phyloP scores from a whole-genome alignment of 2,797 vertebrate genomes.

The Neoniphon sammara region DNA sequence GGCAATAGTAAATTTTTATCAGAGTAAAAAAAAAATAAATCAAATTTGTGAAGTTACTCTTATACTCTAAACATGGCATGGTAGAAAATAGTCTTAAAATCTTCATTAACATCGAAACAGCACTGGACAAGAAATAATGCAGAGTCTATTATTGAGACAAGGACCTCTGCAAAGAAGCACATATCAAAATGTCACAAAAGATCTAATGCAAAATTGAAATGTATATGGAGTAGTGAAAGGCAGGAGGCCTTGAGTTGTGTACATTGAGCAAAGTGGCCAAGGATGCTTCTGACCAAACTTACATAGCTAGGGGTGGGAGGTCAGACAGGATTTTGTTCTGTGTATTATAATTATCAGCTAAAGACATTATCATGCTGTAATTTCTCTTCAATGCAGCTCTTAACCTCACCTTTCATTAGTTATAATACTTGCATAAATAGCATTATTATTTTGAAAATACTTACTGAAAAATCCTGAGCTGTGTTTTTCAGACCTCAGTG shows the following conservation, averaged over 20 bases:
- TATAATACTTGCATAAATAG: constrained; percentile 22
- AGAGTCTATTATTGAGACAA: constrained; percentile 4
- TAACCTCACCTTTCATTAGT: background rate
- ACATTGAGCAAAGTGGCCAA: constrained; percentile 2
- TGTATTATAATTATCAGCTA: constrained; percentile 19
- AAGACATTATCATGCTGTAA: constrained; percentile 7
- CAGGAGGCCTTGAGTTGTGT: constrained; percentile 49
- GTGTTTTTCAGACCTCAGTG: background rate
- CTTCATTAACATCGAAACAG: constrained; percentile 6
- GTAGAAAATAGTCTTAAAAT: constrained; percentile 20
- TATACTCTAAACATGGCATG: constrained; percentile 10
- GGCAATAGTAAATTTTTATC: constrained; percentile 41
- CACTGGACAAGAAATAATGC: background rate
- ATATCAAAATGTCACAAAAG: background rate
- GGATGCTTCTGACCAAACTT: background rate
- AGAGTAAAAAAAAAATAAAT: constrained; percentile 51
- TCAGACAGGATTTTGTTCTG: constrained; percentile 11
- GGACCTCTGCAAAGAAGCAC: background rate
- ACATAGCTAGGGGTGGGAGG: too few species aligned
- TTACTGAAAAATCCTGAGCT: constrained; percentile 51
- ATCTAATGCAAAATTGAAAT: constrained; percentile 19
- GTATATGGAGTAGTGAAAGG: constrained; percentile 15
- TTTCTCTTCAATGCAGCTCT: constrained; percentile 12
- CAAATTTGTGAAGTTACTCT: constrained; percentile 42
- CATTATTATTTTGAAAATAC: constrained; percentile 22